Conservation (phyloP, 2,113 vertebrate genomes). For the Nymphicus hollandicus region DNA sequence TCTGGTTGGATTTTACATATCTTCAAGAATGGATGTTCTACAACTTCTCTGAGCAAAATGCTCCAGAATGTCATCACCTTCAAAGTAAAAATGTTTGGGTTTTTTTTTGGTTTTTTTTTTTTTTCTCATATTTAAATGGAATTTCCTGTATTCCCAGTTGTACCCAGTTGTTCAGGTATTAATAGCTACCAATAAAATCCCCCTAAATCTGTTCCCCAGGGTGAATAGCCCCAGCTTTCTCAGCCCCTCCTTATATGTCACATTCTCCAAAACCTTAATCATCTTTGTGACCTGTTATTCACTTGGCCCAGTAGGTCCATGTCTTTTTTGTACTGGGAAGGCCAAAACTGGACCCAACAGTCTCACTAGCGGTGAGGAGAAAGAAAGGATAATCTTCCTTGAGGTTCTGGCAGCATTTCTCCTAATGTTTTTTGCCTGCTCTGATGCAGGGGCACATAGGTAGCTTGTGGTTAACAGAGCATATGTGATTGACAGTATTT, state of each 20-base stretch:
- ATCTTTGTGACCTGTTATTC: background rate
- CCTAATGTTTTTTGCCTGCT: background rate
- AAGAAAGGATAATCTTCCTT: background rate
- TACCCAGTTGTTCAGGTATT: background rate
- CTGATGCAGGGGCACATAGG: background rate
- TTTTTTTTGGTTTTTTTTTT: too few relatives aligned
- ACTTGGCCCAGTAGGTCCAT: background rate
- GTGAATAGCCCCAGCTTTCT: background rate
- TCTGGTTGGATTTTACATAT: background rate
- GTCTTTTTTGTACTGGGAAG: background rate
- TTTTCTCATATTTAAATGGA: background rate
- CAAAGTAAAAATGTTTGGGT: fast-evolving
- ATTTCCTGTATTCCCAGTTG: background rate
- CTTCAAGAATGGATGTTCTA: background rate
- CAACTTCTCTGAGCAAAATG: background rate
- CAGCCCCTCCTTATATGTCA: background rate
- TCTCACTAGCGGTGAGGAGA: background rate
- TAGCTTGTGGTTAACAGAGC: background rate
- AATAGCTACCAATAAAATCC: background rate
- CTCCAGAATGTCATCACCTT: background rate
- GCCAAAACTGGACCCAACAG: background rate
- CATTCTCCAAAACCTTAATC: background rate
- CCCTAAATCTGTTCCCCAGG: background rate
- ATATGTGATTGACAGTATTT: background rate
- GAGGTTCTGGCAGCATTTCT: background rate